Conservation (phyloP, 2,888 invertebrate species). For the Lasiommata megera region DNA sequence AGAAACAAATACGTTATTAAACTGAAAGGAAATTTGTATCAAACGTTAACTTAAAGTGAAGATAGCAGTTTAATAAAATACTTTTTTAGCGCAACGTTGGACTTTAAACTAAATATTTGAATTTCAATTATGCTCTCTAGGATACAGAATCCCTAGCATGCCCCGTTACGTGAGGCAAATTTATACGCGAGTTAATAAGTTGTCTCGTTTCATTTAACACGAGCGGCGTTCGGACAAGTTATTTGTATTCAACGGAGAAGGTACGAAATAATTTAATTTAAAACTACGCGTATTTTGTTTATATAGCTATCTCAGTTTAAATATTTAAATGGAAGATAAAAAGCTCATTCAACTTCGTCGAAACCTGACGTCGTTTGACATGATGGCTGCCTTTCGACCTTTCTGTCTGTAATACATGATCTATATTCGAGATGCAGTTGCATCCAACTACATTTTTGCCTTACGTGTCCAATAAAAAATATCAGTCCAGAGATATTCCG, state of each 20-base stretch:
- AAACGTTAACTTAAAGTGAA: neutral
- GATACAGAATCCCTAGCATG: conserved; percentile 19
- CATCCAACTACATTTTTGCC: too few species aligned
- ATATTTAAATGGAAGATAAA: too few species aligned
- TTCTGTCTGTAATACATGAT: too few species aligned
- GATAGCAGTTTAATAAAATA: conserved; percentile 7
- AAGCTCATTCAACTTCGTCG: too few species aligned
- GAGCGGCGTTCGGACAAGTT: conserved; percentile 23
- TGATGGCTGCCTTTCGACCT: too few species aligned
- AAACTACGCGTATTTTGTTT: neutral
- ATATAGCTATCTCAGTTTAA: too few species aligned
- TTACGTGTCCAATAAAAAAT: too few species aligned
- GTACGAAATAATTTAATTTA: conserved; percentile 17
- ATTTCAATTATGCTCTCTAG: conserved; percentile 24
- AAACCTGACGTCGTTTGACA: too few species aligned
- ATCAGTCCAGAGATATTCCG: too few species aligned
- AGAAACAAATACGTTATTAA: too few species aligned
- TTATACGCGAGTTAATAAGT: conserved; percentile 42
- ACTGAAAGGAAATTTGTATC: too few species aligned
- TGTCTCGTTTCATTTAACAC: conserved; percentile 33
- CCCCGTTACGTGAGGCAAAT: conserved; percentile 48
- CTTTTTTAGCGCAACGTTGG: conserved; percentile 8
- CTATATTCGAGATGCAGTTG: too few species aligned
- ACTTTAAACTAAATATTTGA: conserved; percentile 22
- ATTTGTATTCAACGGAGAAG: conserved; percentile 20